Evolutionary conservation across 1,140 invertebrate species (phyloP), one percentile per base, ranked within the genome.

Genomic region (Drosophila oshimai): DNA sequence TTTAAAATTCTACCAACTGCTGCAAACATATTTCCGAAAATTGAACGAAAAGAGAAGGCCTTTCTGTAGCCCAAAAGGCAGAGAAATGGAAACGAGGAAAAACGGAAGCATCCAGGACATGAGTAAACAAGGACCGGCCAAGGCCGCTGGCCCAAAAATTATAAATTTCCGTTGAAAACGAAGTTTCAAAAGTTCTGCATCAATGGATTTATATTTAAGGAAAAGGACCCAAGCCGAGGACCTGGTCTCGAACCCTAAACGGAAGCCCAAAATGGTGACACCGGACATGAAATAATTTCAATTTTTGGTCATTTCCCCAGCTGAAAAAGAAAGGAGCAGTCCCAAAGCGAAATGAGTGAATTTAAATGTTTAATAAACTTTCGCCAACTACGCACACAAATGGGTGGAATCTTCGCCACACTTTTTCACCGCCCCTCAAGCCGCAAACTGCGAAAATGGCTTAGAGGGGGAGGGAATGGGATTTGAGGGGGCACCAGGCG

Each of bases 361-460:
- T 87, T 87, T 86, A 87, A 87, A 87, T 77, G 74, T 84, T 87
- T 80, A 87, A 86, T 80, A 86, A 86, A 87, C 67, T 87, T 87
- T 87, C 75, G 53, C 33, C 61, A 65, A 64, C 58, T 65, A 65
- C 58, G 61, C 54, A 61, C 39, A 61, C 51, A 57, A 39, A 55
- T 60, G 58, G 58, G 28, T 9, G 54, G 29, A 45, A 46, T 61
- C 39, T 37, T 61, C 9, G 54, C 60, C 41, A 13, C 60, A 64
- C 13, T 17, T 37, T 12, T 29, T 15, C 37, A 45, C 12, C 5
- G 3, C 31, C 41, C 28, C 44, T 0, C 64, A 67, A 81, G 67
- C 77, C 78, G 46, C 77, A 83, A 83, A 80, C 55, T 86, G 71
- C 65, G 60, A 62, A 75, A 86, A 75, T 80, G 61, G 72, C 74